Conservation (phyloP, 2,797 vertebrate genomes). For the Triplophysa yarkandensis region DNA sequence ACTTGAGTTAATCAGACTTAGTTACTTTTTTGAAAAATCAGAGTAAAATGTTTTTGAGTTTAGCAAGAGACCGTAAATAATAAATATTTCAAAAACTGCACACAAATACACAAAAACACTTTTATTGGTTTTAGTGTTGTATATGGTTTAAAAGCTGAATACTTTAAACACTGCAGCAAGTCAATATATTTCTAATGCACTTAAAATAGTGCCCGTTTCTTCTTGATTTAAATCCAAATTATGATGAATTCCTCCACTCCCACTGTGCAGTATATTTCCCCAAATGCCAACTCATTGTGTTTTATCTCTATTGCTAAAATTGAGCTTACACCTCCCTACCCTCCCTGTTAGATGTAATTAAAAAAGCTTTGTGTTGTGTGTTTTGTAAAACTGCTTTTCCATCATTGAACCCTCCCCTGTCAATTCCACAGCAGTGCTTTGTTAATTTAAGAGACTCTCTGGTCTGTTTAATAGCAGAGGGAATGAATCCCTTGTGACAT, state of each 20-base stretch:
- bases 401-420: slow-evolving; percentile 12
- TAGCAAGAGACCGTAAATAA: too few relatives aligned
- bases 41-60: too few relatives aligned
- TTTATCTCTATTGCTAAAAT: slow-evolving; percentile 36
- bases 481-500: slow-evolving; percentile 14
- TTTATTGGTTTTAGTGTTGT: slow-evolving; percentile 1
- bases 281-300: slow-evolving; percentile 51
- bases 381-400: slow-evolving; percentile 29
- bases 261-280: slow-evolving; percentile 29
- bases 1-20: too few relatives aligned
- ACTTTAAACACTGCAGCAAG: slow-evolving; percentile 5
- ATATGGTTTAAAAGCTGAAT: slow-evolving; percentile 3
- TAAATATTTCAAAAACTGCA: too few relatives aligned
- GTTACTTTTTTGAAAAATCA: too few relatives aligned
- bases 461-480: not conserved
- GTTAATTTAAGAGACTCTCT: slow-evolving; percentile 10
- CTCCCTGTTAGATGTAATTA: slow-evolving; percentile 14
- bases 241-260: slow-evolving; percentile 46
- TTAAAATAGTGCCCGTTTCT: slow-evolving; percentile 47
- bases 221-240: slow-evolving; percentile 45
- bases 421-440: not conserved
- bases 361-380: slow-evolving; percentile 11
- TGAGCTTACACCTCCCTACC: slow-evolving; percentile 23
- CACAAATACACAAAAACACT: not conserved
- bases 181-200: slow-evolving; percentile 25